Base-by-base conservation (phyloP, 2,113 vertebrate genomes). In the human (Homo sapiens) region DNA sequence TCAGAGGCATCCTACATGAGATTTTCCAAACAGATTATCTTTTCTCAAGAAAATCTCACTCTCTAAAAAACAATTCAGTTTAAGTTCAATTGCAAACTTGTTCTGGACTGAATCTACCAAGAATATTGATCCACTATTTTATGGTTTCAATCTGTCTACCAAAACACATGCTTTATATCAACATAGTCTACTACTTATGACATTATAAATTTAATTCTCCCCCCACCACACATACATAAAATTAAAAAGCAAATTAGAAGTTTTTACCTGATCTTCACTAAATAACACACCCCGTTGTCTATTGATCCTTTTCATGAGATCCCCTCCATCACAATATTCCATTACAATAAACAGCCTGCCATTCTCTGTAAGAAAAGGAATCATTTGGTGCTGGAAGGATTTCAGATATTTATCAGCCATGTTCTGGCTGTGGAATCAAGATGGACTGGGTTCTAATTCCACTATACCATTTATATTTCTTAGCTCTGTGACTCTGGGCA, bases 291-390 rank as follows among this genome's bases (percentile, higher is more conserved):
- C 99, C 94, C 94, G 98, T 93, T 99, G 99, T 96, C 97, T 98
- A 70, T 93, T 98, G 98, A 99, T 99, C 97, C 98, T 99, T 97
- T 98, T 99, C 99, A 99, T 99, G 97, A 99, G 98, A 95, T 99
- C 99, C 81, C 99, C 99, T 97, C 99, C 99, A 22, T 99, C 99
- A 98, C 99, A 99, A 87, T 99, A 99, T 96, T 99, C 99, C 99
- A 99, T 99, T 70, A 99, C 98, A 92, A 99, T 99, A 73, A 98
- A 99, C 4, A 99, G 98, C 40, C 97, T 99, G 97, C 98, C 98
- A 16, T 96, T 96, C 97, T 99, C 99, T 99, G 93, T 30, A 98
- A 99, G 32, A 79, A 97, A 97, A 97, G 82, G 45, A 12, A 70
- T 59, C 17, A 27, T 25, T 96, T 18, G 6, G 4, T 27, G 38